These are phyloP conservation scores for Belgica antarctica DNA, from an alignment of 2,888 invertebrate species.

Conservation along the genomic window DNA sequence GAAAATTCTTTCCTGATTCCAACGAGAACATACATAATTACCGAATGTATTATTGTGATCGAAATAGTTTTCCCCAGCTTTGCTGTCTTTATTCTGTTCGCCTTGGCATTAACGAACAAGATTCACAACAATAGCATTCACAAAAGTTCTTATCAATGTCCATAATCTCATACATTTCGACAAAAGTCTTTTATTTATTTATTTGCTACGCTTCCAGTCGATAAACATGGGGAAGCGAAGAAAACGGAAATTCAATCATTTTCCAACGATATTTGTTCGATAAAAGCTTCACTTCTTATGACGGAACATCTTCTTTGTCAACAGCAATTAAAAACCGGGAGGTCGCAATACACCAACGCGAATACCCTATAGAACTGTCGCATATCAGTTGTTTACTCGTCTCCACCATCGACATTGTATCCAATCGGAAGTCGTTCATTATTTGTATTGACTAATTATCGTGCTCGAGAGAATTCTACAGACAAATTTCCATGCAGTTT, in stretches of 20 bases:
- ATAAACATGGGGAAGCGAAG: not conserved
- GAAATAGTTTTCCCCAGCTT: constrained; percentile 31
- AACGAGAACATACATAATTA: constrained; percentile 33
- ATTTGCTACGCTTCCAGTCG: not conserved
- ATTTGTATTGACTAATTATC: constrained; percentile 2
- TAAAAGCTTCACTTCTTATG: constrained; percentile 2
- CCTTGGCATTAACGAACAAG: not conserved
- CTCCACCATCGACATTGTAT: constrained; percentile 1
- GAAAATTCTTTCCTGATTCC: not conserved
- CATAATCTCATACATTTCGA: constrained; percentile 20
- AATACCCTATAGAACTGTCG: no score
- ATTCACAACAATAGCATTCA: no score
- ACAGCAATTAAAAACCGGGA: not conserved
- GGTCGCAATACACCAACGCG: no score
- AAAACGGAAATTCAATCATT: constrained; percentile 23
- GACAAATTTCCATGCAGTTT: constrained; percentile 8
- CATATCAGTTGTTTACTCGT: constrained; percentile 2
- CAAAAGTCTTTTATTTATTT: constrained; percentile 4
- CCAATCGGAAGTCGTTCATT: not conserved
- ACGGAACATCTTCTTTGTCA: no score
- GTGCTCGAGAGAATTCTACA: not conserved
- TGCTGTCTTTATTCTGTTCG: not conserved
- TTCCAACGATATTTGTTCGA: not conserved
- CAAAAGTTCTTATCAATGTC: constrained; percentile 13
- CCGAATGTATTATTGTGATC: constrained; percentile 32